Evolutionary conservation across 2,888 invertebrate species (phyloP).

Genomic region (Brachylomia viminalis): DNA sequence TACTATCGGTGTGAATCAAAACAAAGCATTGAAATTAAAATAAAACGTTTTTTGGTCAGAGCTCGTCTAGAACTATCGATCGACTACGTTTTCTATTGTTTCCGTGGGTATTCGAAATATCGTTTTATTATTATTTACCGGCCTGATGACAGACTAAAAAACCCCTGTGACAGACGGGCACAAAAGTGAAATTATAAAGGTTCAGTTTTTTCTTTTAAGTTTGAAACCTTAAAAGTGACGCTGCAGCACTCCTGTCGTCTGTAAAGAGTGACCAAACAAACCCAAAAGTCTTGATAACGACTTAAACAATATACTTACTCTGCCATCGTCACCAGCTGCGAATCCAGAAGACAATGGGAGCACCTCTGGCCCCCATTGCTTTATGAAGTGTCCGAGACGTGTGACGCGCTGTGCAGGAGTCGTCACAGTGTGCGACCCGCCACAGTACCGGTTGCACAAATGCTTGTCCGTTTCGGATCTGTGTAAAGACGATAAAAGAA

Average conservation of each 20-base stretch:
- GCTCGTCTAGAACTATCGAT: background rate
- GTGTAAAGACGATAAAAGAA: background rate
- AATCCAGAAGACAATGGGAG: constrained; percentile 86
- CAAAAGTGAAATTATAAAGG: background rate
- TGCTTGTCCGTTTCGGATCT: constrained; percentile 85
- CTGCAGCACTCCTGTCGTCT: background rate
- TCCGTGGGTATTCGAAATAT: background rate
- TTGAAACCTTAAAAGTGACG: background rate
- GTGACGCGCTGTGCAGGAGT: constrained; percentile 93
- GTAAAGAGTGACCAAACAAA: background rate
- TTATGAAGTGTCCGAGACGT: constrained; percentile 91
- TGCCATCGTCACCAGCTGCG: constrained; percentile 86
- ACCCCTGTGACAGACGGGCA: background rate
- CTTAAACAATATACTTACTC: constrained; percentile 68
- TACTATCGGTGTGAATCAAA: background rate
- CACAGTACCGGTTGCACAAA: constrained; percentile 94
- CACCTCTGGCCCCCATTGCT: constrained; percentile 92
- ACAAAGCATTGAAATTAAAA: background rate
- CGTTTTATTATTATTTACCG: background rate
- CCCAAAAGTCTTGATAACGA: too few relatives aligned
- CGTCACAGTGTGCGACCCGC: constrained; percentile 94
- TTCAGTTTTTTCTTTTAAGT: background rate
- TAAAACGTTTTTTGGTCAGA: background rate
- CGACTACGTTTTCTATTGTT: background rate
- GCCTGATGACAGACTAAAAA: background rate